Evolutionary conservation across 2,113 vertebrate species (phyloP), one percentile per base, ranked within the genome.

Genomic region (Barnardius zonarius): DNA sequence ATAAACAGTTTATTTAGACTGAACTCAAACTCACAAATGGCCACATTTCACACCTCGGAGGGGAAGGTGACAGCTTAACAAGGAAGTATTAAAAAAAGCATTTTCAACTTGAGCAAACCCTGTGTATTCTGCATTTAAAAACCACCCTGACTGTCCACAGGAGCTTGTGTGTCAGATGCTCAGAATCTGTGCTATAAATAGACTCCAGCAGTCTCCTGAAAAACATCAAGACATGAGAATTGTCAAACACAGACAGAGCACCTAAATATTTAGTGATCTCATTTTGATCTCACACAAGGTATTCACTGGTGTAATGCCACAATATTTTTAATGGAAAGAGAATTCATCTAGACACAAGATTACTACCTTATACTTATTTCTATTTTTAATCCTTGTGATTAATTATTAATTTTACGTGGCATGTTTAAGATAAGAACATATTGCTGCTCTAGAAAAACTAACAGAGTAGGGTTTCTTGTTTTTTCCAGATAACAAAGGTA

Each of bases 341-440:
- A 52, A 94, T 88, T 92, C 67, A 88, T 33, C 64, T n/a, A 81
- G 69, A 67, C 12, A 7, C 44, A 73, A 37, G 49, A 82, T 72
- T 76, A 84, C 80, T 94, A 96, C 52, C 93, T 92, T 88, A 46
- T 75, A 95, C 92, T 90, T 93, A 68, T 39, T 92, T 86, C 96
- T 95, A 96, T 95, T 95, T 96, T 95, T 96, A 96, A 91, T 87
- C 69, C n/a, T 69, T 75, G 77, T 86, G 62, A 82, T 96, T 90
- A 96, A 96, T 97, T 69, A 97, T 96, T 97, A 69, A 96, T 64
- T 54, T 72, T 86, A 95, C 80, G 81, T 33, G 88, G 69, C 80
- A 68, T 69, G 74, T 94, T 96, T 94, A 96, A 79, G 80, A 73
- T 94, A 86, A 86, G 43, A 88, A 92, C 92, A 84, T 62, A 94